Base-by-base conservation (phyloP, 2,888 invertebrate species). In the Cyrtodaria siliqua region DNA sequence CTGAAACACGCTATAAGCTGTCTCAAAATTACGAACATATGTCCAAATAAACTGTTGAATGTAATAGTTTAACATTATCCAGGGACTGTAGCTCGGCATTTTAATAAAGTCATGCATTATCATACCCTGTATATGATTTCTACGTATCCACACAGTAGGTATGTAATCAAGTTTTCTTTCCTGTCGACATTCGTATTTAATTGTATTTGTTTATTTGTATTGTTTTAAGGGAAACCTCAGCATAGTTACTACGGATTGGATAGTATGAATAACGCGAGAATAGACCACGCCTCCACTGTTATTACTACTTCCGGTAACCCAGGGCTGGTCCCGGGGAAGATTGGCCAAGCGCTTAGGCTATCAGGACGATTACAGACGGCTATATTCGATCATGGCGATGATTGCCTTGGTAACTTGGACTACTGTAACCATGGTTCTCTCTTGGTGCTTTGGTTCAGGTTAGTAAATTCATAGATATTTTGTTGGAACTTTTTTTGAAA, bases 361-460 rank as follows among this genome's bases (percentile, higher is more conserved):
- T 77, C 82, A 24, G 89, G 91, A 1, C 60, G 64, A 26, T 38
- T 55, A 2, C 86, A 90, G 60, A 79, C 71, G 23, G 86, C 84
- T 0, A 87, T 88, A 59, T 83, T 91, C 56, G 86, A 86, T 62
- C 84, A 86, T 47, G 72, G 75, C 16, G 67, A 77, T 44, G 74
- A 60, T 26, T 91, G 91, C 69, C 81, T 90, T 27, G 90, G 90
- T 20, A 89, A 91, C 66, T 76, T 91, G 9, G 89, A 90, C 70
- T 69, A 72, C 16, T 91, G 91, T 76, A 80, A 55, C 12, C 87
- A 89, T 62, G 91, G 91, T 8, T 72, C 83, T 12, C 49, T 87
- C n/a, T 42, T 86, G 27, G 78, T 88, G 14, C 64, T 88, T 33
- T 91, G 91, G 91, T 74, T 91, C 40, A 84, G 83, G 78, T 78